These are phyloP conservation scores for Rhynchophorus ferrugineus DNA, from an alignment of 1,140 invertebrate genomes.

Conservation along the genomic window DNA sequence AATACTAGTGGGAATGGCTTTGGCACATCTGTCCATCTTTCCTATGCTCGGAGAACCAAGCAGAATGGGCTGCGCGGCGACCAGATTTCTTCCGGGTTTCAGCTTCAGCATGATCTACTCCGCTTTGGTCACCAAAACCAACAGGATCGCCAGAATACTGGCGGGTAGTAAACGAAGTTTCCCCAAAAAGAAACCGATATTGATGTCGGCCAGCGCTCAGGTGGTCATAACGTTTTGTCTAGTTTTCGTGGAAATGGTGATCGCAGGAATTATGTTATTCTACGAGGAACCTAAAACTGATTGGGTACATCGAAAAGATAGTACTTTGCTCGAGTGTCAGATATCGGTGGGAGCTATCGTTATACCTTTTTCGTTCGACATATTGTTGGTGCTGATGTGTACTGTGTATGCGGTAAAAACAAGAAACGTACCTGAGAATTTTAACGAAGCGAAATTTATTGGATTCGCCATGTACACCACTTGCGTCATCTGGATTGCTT, in stretches of 20 bases:
- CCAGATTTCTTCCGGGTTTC: conserved; percentile 63
- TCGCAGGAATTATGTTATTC: conserved; percentile 61
- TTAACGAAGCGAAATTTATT: conserved; percentile 80
- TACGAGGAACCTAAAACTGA: conserved; percentile 59
- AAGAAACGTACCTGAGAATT: conserved; percentile 80
- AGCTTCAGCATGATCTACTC: conserved; percentile 80
- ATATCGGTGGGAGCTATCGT: conserved; percentile 62
- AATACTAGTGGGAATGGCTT: conserved; percentile 49
- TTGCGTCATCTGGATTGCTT: conserved; percentile 83
- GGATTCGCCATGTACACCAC: conserved; percentile 85
- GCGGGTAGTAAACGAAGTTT: conserved; percentile 75
- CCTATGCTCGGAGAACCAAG: conserved; percentile 66
- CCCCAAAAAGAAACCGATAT: conserved; percentile 67
- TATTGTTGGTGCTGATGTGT: conserved; percentile 69
- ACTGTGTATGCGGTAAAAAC: conserved; percentile 82
- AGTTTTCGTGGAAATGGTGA: conserved; percentile 61
- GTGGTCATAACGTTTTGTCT: conserved; percentile 60
- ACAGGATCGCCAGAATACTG: conserved; percentile 75
- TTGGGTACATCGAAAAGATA: conserved; percentile 50
- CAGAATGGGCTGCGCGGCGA: conserved; percentile 56
- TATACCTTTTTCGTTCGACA: conserved; percentile 70
- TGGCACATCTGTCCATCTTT: conserved; percentile 51
- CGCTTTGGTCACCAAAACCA: conserved; percentile 77
- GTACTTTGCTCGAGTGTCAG: conserved; percentile 61
- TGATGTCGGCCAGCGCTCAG: conserved; percentile 50